Evolutionary conservation across 2,888 invertebrate genomes (phyloP).

Genomic region (Acronicta aceris): DNA sequence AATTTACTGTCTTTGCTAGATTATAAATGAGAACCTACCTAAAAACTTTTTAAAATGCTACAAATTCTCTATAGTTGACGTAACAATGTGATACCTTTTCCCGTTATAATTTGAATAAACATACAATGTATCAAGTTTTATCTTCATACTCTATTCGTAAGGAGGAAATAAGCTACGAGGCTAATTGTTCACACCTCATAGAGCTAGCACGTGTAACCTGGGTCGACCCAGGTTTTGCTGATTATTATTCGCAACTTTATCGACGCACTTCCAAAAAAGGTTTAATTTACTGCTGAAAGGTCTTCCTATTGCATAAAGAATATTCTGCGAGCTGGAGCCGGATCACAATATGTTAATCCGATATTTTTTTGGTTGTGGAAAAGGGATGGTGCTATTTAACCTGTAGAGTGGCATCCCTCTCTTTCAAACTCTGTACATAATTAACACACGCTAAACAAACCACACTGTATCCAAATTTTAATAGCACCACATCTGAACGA

Average conservation of each 20-base stretch:
- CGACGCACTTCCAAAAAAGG: constrained; percentile 31
- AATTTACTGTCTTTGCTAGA: no score
- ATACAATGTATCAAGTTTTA: constrained; percentile 27
- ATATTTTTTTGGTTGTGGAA: no score
- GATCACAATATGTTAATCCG: no score
- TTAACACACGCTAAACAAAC: constrained; percentile 38
- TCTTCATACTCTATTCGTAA: constrained; percentile 20
- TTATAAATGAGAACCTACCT: no score
- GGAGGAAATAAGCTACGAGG: constrained; percentile 22
- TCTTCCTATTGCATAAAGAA: constrained; percentile 24
- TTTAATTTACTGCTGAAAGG: constrained; percentile 39
- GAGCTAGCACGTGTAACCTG: constrained; percentile 20
- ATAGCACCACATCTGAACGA: constrained; percentile 37
- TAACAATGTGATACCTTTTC: constrained; percentile 26
- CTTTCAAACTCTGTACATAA: constrained; percentile 23
- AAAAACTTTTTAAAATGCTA: no score
- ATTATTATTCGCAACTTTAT: constrained; percentile 45
- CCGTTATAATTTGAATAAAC: constrained; percentile 2
- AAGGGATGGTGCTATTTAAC: no score
- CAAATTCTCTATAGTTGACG: constrained; percentile 7
- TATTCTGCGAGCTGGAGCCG: constrained; percentile 3
- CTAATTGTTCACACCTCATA: constrained; percentile 9
- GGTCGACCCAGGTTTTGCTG: constrained; percentile 17
- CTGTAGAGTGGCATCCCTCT: no score
- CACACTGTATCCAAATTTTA: constrained; percentile 37